Percentiles rank a stretch among this genome's conserved stretches.
Conservation (phyloP, 2,888 invertebrate genomes). For the Rhopalosiphum nymphaeae region DNA sequence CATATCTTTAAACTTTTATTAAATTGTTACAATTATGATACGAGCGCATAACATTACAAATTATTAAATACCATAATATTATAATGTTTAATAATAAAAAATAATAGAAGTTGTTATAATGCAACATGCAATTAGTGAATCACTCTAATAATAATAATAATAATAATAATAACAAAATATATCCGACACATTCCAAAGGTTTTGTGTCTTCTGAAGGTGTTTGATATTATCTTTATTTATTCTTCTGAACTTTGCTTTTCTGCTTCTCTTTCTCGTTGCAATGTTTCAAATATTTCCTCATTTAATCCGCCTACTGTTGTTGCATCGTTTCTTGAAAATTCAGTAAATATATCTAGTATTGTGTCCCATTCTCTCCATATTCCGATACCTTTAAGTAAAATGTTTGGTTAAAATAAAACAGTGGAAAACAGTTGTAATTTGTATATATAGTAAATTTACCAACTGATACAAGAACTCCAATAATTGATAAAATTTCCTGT, state of each 20-base stretch:
- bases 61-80: too few species aligned
- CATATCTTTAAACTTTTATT: too few species aligned
- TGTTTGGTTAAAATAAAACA: neutral
- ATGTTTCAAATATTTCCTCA: neutral
- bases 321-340: neutral
- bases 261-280: neutral
- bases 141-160: too few species aligned
- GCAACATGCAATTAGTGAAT: too few species aligned
- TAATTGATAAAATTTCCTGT: neutral
- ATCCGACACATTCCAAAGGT: neutral
- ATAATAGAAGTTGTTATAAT: too few species aligned
- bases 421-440: neutral
- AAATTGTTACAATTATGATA: too few species aligned
- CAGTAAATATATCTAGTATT: neutral
- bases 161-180: too few species aligned
- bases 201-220: neutral
- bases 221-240: neutral
- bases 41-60: too few species aligned
- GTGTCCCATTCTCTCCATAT: neutral
- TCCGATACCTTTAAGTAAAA: neutral
- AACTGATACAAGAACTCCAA: neutral
- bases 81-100: too few species aligned
- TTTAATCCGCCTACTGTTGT: neutral
- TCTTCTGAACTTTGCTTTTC: neutral
- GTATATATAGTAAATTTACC: neutral